Percentiles rank a stretch among this genome's conserved stretches.
These are phyloP conservation scores for Globodera ellingtonae DNA, from an alignment of 1,140 invertebrate genomes.

Conservation along the genomic window DNA sequence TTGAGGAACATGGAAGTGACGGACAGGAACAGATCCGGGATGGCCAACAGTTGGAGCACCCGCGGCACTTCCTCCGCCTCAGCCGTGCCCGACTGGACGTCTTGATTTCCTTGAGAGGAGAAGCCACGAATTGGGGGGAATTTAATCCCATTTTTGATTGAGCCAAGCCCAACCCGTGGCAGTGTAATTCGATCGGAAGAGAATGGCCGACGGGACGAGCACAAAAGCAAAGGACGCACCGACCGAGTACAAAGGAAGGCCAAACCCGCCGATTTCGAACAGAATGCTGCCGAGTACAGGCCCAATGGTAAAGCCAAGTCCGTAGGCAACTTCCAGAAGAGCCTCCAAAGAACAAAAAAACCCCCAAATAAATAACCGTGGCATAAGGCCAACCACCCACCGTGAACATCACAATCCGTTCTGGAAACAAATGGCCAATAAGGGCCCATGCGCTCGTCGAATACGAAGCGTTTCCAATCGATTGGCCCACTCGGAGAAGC, in stretches of 20 bases:
- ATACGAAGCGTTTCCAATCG: slow-evolving; percentile 9
- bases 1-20: slow-evolving; percentile 13
- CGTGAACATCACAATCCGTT: slow-evolving; percentile 11
- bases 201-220: background rate
- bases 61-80: slow-evolving; percentile 6
- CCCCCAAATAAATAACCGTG: background rate
- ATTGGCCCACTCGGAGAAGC: slow-evolving; percentile 10
- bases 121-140: too few relatives aligned
- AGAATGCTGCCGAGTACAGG: slow-evolving; percentile 13
- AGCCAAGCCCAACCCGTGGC: background rate
- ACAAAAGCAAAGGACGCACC: background rate
- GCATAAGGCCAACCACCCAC: background rate
- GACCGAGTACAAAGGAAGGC: slow-evolving; percentile 11
- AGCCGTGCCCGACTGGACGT: background rate
- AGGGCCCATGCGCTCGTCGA: slow-evolving; percentile 16
- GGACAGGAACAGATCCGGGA: slow-evolving; percentile 19
- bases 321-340: slow-evolving; percentile 10
- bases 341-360: background rate
- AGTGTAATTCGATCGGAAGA: background rate
- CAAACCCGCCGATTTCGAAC: slow-evolving; percentile 20
- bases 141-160: too few relatives aligned
- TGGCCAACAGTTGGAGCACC: slow-evolving; percentile 1
- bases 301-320: slow-evolving; percentile 19
- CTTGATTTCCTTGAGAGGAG: background rate
- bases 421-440: slow-evolving; percentile 12